These are phyloP conservation scores for Sepioteuthis lessoniana DNA, from an alignment of 2,888 invertebrate species.

Conservation along the genomic window DNA sequence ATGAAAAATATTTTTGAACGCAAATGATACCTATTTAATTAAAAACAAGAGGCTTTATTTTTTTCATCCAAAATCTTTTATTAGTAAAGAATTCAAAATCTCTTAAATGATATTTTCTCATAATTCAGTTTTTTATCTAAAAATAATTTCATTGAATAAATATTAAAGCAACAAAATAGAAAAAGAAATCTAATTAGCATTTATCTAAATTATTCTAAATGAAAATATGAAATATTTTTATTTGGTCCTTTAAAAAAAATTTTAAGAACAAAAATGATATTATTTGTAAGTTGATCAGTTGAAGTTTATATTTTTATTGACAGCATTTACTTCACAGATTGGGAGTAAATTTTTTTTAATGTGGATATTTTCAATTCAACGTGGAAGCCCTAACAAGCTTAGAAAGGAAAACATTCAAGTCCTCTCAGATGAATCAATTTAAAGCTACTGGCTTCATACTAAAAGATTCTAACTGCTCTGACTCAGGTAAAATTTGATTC, in stretches of 20 bases:
- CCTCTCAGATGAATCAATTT: not conserved
- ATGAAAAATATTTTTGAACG: too few species aligned
- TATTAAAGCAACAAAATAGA: not conserved
- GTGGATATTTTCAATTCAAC: not conserved
- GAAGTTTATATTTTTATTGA: not conserved
- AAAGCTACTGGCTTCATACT: slow-evolving; percentile 49
- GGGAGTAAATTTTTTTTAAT: not conserved
- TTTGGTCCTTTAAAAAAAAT: not conserved
- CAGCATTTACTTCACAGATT: not conserved
- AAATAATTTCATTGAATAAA: not conserved
- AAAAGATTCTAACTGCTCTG: slow-evolving; percentile 89
- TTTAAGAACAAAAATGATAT: not conserved
- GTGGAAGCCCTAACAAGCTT: not conserved
- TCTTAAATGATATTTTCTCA: not conserved
- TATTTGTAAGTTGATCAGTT: not conserved
- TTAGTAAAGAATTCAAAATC: not conserved
- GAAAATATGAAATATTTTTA: not conserved
- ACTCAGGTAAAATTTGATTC: slow-evolving; percentile 87
- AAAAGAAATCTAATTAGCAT: not conserved
- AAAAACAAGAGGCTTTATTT: too few species aligned
- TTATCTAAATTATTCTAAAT: not conserved
- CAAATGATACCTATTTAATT: too few species aligned
- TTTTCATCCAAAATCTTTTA: too few species aligned
- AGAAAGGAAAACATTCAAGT: not conserved
- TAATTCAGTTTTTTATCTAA: not conserved